Evolutionary conservation across 2,888 invertebrate genomes (phyloP), one percentile per base, ranked within the genome.

Genomic region (Pandemis heparana): DNA sequence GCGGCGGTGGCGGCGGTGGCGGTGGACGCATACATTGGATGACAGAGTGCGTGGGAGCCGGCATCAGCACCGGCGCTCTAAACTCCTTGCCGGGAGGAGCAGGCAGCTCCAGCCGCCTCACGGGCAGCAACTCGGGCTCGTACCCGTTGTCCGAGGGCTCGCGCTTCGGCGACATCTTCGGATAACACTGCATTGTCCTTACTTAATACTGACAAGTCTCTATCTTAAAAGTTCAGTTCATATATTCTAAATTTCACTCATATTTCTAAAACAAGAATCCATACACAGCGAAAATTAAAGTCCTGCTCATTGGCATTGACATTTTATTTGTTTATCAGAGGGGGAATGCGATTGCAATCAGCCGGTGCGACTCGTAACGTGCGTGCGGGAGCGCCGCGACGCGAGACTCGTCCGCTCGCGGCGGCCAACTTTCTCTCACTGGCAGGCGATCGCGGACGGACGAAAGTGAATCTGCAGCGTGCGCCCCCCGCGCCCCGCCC

Each of bases 371-470:
- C 83, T 79, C 77, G 81, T 86, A 82, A 82, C 84, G 85, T 87
- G 88, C 91, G 90, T 89, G 91, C 86, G 90, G 87, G 89, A 74
- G 82, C 82, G 80, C 89, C 89, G 90, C 86, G 85, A 85, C 89
- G 92, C 92, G 92, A 88, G 90, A 92, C 88, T 92, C 92, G 94
- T 94, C 92, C 94, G 92, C 91, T 91, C 94, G 88, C 87, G 89
- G 90, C 94, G 94, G 87, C 90, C 89, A 92, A 94, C 94, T 95
- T 95, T 95, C 95, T 94, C 95, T 92, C 89, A 95, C 94, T 94
- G 94, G 89, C 90, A 88, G 87, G 88, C 89, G 89, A 85, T 84
- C 88, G 91, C 89, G 88, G 89, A 85, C 90, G 90, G 91, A 92
- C 94, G 94, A 94, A 94, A 94, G 94, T 94, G 94, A 94, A 94